Evolutionary conservation across 2,797 vertebrate genomes (phyloP).

Genomic region (Denticeps clupeoides): DNA sequence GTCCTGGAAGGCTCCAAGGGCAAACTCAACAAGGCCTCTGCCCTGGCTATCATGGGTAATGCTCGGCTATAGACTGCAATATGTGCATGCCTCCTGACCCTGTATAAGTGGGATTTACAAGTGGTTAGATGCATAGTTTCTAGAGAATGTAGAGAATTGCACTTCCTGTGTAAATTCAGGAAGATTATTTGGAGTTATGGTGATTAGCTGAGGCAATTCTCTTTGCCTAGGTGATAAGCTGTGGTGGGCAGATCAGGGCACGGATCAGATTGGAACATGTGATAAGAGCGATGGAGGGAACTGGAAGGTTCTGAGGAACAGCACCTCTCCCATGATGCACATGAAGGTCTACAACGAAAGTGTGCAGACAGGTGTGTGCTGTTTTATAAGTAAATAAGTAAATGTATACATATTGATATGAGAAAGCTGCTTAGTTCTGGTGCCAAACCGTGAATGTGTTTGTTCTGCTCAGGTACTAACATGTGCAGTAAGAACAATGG

Average conservation of each 20-base stretch:
- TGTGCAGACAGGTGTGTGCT: slow-evolving; percentile 69
- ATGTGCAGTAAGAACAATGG: slow-evolving; percentile 86
- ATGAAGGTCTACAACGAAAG: slow-evolving; percentile 91
- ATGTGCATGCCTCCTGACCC: not conserved
- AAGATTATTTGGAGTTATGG: too few species aligned
- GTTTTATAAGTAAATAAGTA: too few species aligned
- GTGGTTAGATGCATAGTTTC: too few species aligned
- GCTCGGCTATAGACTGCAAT: not conserved
- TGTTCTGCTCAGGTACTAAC: slow-evolving; percentile 56
- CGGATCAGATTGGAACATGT: slow-evolving; percentile 86
- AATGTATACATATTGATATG: too few species aligned
- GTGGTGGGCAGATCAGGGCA: slow-evolving; percentile 94
- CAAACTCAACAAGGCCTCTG: slow-evolving; percentile 82
- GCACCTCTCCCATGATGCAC: slow-evolving; percentile 88
- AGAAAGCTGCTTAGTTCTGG: not conserved
- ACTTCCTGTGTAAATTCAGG: too few species aligned
- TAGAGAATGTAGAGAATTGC: too few species aligned
- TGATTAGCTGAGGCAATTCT: slow-evolving; percentile 1
- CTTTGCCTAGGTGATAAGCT: slow-evolving; percentile 74
- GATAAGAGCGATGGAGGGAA: slow-evolving; percentile 77
- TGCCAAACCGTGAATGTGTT: not conserved
- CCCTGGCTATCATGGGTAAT: slow-evolving; percentile 92
- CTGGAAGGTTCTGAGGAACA: slow-evolving; percentile 72
- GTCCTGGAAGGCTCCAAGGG: slow-evolving; percentile 63
- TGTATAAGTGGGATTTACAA: too few species aligned